A percentile compares a stretch with the other conserved stretches of the same genome.
These are phyloP conservation scores for Synaphobranchus kaupii DNA, from an alignment of 2,797 vertebrate genomes.

Conservation along the genomic window DNA sequence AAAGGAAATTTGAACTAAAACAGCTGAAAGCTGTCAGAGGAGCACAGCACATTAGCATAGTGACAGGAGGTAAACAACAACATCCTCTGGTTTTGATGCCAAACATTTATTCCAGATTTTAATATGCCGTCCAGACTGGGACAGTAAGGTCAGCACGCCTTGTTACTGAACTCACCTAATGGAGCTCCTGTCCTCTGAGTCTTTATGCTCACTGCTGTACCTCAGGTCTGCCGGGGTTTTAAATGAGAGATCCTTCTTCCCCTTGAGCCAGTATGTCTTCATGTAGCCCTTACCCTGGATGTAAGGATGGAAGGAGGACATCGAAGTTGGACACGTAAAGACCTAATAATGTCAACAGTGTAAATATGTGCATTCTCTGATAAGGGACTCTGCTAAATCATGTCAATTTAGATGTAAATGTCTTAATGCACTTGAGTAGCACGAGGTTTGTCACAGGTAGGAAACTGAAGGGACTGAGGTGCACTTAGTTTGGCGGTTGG, in stretches of 20 bases:
- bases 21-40: neutral
- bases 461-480: neutral
- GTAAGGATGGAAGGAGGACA: neutral
- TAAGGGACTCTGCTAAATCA: neutral
- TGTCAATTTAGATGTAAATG: neutral
- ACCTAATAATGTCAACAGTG: neutral
- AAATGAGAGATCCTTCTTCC: constrained; percentile 73
- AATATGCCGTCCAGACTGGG: neutral
- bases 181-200: constrained; percentile 70
- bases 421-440: neutral
- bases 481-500: neutral
- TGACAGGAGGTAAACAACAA: constrained; percentile 18
- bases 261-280: constrained; percentile 79
- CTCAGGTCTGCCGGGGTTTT: constrained; percentile 71
- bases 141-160: neutral
- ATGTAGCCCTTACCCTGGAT: constrained; percentile 73
- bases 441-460: neutral
- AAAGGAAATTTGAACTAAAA: constrained; percentile 7
- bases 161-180: constrained; percentile 59
- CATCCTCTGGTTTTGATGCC: constrained; percentile 26
- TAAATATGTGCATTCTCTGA: neutral
- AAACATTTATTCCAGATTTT: neutral
- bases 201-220: constrained; percentile 70
- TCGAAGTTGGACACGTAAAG: neutral
- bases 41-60: constrained; percentile 32